Conservation (phyloP, 2,888 invertebrate species). For the Archips xylosteana region DNA sequence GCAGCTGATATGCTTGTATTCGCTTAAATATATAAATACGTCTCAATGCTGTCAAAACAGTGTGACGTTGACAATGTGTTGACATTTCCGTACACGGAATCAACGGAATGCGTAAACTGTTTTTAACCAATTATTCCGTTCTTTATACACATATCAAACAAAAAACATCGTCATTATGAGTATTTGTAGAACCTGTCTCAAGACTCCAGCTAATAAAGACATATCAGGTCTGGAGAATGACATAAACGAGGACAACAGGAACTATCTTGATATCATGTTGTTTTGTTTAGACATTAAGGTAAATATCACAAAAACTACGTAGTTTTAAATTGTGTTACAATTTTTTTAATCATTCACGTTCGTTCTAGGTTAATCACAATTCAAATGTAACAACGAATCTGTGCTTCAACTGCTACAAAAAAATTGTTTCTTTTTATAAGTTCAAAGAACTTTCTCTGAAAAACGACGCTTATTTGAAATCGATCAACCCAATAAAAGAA, state of each 20-base stretch:
- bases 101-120: constrained; percentile 1
- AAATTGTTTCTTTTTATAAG: constrained; percentile 63
- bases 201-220: constrained; percentile 55
- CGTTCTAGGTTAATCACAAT: constrained; percentile 58
- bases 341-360: not conserved
- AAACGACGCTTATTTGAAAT: constrained; percentile 62
- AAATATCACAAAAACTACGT: constrained; percentile 43
- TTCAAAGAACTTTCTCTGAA: constrained; percentile 68
- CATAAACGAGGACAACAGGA: constrained; percentile 49
- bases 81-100: not conserved
- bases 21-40: not conserved
- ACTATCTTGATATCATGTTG: constrained; percentile 58
- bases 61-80: constrained; percentile 8
- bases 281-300: constrained; percentile 73
- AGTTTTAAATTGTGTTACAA: constrained; percentile 2
- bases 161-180: constrained; percentile 48
- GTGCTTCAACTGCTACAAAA: constrained; percentile 68
- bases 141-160: not conserved
- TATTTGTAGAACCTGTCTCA: constrained; percentile 66
- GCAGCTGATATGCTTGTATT: not conserved
- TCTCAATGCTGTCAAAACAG: constrained; percentile 5
- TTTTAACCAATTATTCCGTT: constrained; percentile 13
- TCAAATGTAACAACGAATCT: constrained; percentile 62
- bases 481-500: constrained; percentile 42
- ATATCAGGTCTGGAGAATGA: constrained; percentile 53